Percentiles rank a stretch among this genome's conserved stretches.
Conservation (phyloP, 2,888 invertebrate genomes). For the Furcula furcula region DNA sequence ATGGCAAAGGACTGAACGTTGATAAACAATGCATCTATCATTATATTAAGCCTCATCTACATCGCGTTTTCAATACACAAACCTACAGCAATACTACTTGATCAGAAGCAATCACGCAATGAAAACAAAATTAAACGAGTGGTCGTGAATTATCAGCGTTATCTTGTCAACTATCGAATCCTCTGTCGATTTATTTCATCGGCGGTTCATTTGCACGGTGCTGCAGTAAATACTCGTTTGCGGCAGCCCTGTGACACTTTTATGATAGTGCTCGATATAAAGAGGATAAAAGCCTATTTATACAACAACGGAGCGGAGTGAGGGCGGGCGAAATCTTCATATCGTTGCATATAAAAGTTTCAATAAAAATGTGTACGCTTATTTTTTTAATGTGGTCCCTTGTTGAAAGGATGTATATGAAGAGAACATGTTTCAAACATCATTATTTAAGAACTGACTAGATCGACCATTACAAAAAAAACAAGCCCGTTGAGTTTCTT, state of each 20-base stretch:
- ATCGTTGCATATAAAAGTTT: constrained; percentile 25
- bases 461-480: no score
- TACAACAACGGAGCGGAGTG: constrained; percentile 33
- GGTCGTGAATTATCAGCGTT: constrained; percentile 57
- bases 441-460: no score
- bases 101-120: constrained; percentile 18
- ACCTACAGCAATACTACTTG: constrained; percentile 20
- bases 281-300: constrained; percentile 58
- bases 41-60: no score
- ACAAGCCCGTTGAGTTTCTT: no score
- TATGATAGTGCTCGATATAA: constrained; percentile 66
- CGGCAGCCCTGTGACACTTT: constrained; percentile 70
- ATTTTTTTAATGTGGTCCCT: background rate
- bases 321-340: constrained; percentile 30
- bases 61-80: background rate
- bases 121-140: constrained; percentile 36
- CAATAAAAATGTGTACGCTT: constrained; percentile 10
- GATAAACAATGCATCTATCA: no score
- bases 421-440: background rate
- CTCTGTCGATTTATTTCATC: constrained; percentile 61
- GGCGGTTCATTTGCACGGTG: constrained; percentile 72
- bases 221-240: constrained; percentile 74
- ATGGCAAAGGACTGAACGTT: no score
- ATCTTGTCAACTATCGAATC: constrained; percentile 61
- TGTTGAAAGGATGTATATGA: constrained; percentile 13